A percentile compares a stretch with the other conserved stretches of the same genome.
phyloP scores from a whole-genome alignment of 2,113 vertebrate species.

The Hypanus sabinus region DNA sequence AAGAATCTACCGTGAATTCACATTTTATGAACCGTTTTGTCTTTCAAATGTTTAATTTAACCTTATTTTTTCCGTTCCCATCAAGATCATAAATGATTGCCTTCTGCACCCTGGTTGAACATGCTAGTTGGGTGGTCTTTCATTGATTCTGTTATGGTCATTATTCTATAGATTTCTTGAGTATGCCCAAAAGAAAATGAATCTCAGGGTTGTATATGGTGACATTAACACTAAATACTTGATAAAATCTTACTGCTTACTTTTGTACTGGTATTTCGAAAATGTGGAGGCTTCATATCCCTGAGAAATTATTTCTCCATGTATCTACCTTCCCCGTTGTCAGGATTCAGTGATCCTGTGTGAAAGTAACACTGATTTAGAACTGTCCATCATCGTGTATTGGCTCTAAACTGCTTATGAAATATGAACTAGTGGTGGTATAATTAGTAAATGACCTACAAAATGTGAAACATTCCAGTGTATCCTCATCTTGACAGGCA shows the following conservation, averaged over 20 bases:
- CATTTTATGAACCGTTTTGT: not conserved
- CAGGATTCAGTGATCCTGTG: not conserved
- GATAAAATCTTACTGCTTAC: too few species aligned
- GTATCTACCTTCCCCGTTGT: not conserved
- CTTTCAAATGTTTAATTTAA: not conserved
- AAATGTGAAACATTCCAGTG: not conserved
- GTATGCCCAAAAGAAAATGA: too few species aligned
- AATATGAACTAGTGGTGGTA: not conserved
- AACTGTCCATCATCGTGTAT: not conserved
- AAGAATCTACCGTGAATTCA: not conserved
- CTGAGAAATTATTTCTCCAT: not conserved
- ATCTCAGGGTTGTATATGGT: too few species aligned
- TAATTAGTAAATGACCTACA: not conserved
- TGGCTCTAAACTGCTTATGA: not conserved
- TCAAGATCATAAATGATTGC: not conserved
- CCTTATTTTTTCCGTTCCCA: not conserved
- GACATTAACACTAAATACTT: too few species aligned
- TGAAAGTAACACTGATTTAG: not conserved
- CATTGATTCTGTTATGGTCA: too few species aligned
- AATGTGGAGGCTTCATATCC: too few species aligned
- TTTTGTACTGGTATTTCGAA: too few species aligned
- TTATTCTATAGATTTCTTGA: too few species aligned
- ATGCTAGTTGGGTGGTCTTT: too few species aligned
- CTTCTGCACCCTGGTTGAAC: too few species aligned
- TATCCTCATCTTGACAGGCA: not conserved